Percentiles rank a stretch among this genome's conserved stretches.
Evolutionary conservation across 2,113 vertebrate species (phyloP).

Genomic region (Melanostigma gelatinosum): DNA sequence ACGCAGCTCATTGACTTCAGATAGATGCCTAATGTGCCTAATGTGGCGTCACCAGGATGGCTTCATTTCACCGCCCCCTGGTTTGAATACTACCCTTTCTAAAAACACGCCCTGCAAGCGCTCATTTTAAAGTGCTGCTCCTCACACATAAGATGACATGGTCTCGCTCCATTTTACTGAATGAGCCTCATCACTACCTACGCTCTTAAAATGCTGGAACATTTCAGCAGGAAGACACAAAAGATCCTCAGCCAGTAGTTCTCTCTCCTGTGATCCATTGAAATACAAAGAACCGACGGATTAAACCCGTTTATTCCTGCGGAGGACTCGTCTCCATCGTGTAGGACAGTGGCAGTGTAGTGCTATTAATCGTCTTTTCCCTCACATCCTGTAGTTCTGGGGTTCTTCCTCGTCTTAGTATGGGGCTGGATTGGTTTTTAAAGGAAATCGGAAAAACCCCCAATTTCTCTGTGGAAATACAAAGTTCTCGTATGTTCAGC

Average conservation of each 20-base stretch:
- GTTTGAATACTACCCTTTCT: constrained; percentile 1
- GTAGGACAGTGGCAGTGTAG: not conserved
- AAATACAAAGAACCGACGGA: not conserved
- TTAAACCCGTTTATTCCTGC: constrained; percentile 4
- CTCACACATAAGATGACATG: constrained; percentile 18
- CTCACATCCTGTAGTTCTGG: not conserved
- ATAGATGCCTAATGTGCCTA: not conserved
- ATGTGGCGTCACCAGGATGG: not conserved
- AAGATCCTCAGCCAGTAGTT: not conserved
- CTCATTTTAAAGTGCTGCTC: constrained; percentile 47
- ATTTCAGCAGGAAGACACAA: constrained; percentile 15
- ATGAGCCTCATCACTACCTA: not conserved
- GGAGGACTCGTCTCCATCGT: not conserved
- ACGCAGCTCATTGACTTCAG: not conserved
- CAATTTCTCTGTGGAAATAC: not conserved
- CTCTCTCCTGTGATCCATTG: not conserved
- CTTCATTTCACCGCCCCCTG: not conserved
- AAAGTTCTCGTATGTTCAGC: not conserved
- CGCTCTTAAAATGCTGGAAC: not conserved
- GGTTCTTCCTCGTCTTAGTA: rapidly evolving
- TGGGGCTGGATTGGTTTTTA: not conserved
- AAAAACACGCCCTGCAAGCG: constrained; percentile 28
- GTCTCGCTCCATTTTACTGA: not conserved
- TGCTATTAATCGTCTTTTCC: not conserved
- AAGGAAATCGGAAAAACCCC: not conserved